Base-by-base conservation (phyloP, 2,888 invertebrate genomes). In the Ommatoiulus sabulosus region DNA sequence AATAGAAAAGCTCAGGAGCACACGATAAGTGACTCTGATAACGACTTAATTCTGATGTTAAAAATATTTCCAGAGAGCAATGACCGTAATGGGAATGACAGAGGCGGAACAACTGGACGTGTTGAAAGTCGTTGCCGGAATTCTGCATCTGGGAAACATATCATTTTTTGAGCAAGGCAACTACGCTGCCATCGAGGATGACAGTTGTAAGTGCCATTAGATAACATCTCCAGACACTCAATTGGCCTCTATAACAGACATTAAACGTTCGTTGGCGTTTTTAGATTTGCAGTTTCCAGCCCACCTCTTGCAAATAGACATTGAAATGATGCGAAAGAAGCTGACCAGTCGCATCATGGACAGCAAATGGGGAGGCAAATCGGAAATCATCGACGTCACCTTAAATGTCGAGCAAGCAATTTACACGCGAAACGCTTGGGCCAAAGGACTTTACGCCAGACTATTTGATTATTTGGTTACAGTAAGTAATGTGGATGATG, bases 121-220 rank as follows among this genome's bases (percentile, higher is more conserved):
- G 44, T 92, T 95, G 80, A 92, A 93, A 90, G 91, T 95, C 10
- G 94, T 95, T 0, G 94, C 95, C 10, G 95, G 94, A 44, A 93
- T 95, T 90, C 93, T 95, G 72, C 95, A 95, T 91, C 92, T 95
- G 24, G 95, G 95, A 90, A 95, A 95, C 91, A 93, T 95, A 90
- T 91, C 92, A 44, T 95, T 95, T 92, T 91, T 91, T 2, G 94
- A 94, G 90, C 93, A 94, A 87, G 94, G 93, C 89, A 95, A 92
- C 89, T 94, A 93, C 90, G 95, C 95, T 0, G 93, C 93, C 89
- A 93, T 95, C 17, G 93, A 93, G 44, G 93, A 94, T 91, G 93
- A 93, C 88, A 93, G 94, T 90, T 94, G 95, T 95, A 92, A 93
- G 94, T 92, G 85, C 4, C 43, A 85, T 44, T 85, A 17, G 35